A percentile compares a stretch with the other conserved stretches of the same genome.
These are phyloP conservation scores for Oithona nana DNA, from an alignment of 2,888 invertebrate genomes.

Conservation along the genomic window DNA sequence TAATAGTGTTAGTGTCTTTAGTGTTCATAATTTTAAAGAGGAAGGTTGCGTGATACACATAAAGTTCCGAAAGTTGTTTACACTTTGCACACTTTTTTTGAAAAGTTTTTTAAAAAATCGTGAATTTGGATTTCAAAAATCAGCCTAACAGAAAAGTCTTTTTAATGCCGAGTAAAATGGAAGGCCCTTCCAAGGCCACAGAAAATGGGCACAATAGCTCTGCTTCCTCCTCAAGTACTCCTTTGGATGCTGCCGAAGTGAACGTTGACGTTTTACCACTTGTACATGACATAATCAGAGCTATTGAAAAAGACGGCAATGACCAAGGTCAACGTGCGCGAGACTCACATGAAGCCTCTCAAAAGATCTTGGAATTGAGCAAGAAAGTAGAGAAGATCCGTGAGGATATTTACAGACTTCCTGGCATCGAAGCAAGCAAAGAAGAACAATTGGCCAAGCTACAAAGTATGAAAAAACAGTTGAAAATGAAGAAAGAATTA, in stretches of 20 bases:
- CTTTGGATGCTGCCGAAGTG: neutral
- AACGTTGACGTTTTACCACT: neutral
- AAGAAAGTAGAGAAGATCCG: constrained; percentile 1
- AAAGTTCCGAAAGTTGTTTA: too few relatives aligned
- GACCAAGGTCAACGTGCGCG: neutral
- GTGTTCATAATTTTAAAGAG: too few relatives aligned
- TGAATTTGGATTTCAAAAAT: too few relatives aligned
- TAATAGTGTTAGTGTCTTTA: too few relatives aligned
- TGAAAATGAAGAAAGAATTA: constrained; percentile 6
- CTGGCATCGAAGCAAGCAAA: neutral
- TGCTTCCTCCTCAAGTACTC: too few relatives aligned
- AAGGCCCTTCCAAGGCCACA: too few relatives aligned
- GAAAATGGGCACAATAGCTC: too few relatives aligned
- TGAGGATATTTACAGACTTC: neutral
- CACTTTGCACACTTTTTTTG: too few relatives aligned
- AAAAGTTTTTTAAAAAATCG: too few relatives aligned
- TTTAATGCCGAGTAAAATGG: too few relatives aligned
- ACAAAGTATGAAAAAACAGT: neutral
- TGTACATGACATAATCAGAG: neutral
- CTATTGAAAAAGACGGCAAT: neutral
- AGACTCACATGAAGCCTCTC: constrained; percentile 2
- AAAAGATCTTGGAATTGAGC: neutral
- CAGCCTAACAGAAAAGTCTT: too few relatives aligned
- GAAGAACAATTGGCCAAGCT: constrained; percentile 2
- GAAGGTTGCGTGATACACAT: too few relatives aligned